Conservation (phyloP, 1,140 invertebrate genomes). For the Euura saliciscinereae region DNA sequence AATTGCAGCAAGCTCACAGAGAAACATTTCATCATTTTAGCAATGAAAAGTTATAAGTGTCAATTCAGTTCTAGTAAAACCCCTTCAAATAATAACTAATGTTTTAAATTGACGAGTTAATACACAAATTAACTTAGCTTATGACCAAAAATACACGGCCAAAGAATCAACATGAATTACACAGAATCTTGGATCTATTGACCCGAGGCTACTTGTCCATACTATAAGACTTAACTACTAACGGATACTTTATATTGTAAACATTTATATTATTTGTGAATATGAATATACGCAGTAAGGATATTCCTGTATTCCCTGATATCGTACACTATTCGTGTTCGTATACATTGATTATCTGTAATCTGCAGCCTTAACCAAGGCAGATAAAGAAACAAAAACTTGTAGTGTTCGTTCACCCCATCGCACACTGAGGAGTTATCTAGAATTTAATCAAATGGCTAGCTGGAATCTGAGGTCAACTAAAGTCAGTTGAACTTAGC, state of each 20-base stretch:
- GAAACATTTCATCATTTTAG: too few species aligned
- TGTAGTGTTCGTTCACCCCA: too few species aligned
- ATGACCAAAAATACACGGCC: slow-evolving; percentile 22
- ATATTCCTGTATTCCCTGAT: slow-evolving; percentile 51
- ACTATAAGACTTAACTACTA: slow-evolving; percentile 60
- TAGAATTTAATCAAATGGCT: too few species aligned
- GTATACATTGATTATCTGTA: slow-evolving; percentile 18
- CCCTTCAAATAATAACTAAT: too few species aligned
- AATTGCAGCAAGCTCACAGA: too few species aligned
- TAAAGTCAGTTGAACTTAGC: too few species aligned
- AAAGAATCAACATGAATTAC: slow-evolving; percentile 20
- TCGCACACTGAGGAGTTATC: too few species aligned
- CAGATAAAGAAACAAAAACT: too few species aligned
- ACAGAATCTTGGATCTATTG: slow-evolving; percentile 52
- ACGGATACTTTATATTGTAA: slow-evolving; percentile 55
- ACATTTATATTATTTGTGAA: slow-evolving; percentile 56
- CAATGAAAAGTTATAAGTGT: background rate
- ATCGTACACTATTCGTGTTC: slow-evolving; percentile 28
- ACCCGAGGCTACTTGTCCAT: slow-evolving; percentile 58
- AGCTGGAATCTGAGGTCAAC: too few species aligned
- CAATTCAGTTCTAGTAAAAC: background rate
- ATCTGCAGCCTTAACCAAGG: background rate
- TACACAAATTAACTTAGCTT: slow-evolving; percentile 2
- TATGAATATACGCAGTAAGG: slow-evolving; percentile 48
- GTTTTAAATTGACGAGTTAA: too few species aligned